Evolutionary conservation across 2,888 invertebrate species (phyloP).

Genomic region (Rotaria sp.): DNA sequence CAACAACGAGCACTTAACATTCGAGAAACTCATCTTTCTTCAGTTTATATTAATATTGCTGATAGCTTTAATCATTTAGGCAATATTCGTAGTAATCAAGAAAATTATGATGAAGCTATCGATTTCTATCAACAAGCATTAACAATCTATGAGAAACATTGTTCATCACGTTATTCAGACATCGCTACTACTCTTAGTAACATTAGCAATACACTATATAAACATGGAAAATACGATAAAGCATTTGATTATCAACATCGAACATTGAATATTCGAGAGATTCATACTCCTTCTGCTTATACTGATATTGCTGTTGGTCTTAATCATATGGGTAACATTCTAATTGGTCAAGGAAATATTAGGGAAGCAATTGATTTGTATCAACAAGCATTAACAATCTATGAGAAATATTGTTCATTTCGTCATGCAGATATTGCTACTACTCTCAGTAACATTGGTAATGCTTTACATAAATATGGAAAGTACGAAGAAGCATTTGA

Average conservation of each 20-base stretch:
- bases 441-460: neutral
- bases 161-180: no score
- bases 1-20: neutral
- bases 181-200: neutral
- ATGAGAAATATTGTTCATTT: neutral
- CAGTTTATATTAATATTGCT: neutral
- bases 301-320: neutral
- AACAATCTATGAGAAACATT: neutral
- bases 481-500: neutral
- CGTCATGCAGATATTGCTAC: neutral
- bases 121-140: neutral
- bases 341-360: neutral
- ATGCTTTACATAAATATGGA: neutral
- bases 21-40: neutral
- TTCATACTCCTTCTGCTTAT: neutral
- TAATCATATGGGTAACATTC: neutral
- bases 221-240: neutral
- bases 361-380: neutral
- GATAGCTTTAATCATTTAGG: slow-evolving; percentile 14
- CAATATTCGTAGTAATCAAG: neutral
- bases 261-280: neutral
- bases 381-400: neutral
- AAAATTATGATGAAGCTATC: neutral
- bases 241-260: neutral
- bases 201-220: neutral